Percentiles rank a stretch among this genome's conserved stretches.
Conservation (phyloP, 2,113 vertebrate species). For the Platichthys flesus region DNA sequence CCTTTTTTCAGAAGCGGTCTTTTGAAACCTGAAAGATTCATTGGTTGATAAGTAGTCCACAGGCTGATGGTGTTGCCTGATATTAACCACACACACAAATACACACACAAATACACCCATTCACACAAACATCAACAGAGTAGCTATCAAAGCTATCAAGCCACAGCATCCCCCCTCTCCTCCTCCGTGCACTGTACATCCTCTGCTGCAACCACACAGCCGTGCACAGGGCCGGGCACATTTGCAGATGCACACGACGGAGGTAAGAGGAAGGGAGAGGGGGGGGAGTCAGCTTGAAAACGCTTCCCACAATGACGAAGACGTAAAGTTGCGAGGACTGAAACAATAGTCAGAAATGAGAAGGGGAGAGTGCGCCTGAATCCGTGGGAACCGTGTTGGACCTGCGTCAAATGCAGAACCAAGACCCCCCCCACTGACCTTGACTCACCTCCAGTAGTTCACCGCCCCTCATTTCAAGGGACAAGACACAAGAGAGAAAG, state of each 20-base stretch:
- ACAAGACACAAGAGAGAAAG: constrained; percentile 10
- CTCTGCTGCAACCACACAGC: constrained; percentile 44
- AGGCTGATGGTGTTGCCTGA: not conserved
- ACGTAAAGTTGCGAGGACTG: constrained; percentile 26
- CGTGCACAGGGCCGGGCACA: constrained; percentile 54
- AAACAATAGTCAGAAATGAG: constrained; percentile 30
- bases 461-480: not conserved
- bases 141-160: constrained; percentile 2
- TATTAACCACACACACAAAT: constrained; percentile 16
- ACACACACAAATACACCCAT: not conserved
- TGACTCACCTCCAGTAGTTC: constrained; percentile 5
- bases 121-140: constrained; percentile 7
- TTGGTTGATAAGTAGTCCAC: too few relatives aligned
- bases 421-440: constrained; percentile 52
- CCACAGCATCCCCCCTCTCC: constrained; percentile 13
- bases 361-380: not conserved
- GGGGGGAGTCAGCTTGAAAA: constrained; percentile 61
- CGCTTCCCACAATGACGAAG: constrained; percentile 31
- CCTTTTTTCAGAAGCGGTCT: too few relatives aligned
- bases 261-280: constrained; percentile 36
- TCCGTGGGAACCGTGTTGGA: constrained; percentile 1
- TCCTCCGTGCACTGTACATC: constrained; percentile 1
- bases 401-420: constrained; percentile 29
- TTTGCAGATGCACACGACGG: constrained; percentile 50
- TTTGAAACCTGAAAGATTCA: too few relatives aligned